These are phyloP conservation scores for Syngnathus rostellatus DNA, from an alignment of 2,797 vertebrate genomes.

Conservation along the genomic window DNA sequence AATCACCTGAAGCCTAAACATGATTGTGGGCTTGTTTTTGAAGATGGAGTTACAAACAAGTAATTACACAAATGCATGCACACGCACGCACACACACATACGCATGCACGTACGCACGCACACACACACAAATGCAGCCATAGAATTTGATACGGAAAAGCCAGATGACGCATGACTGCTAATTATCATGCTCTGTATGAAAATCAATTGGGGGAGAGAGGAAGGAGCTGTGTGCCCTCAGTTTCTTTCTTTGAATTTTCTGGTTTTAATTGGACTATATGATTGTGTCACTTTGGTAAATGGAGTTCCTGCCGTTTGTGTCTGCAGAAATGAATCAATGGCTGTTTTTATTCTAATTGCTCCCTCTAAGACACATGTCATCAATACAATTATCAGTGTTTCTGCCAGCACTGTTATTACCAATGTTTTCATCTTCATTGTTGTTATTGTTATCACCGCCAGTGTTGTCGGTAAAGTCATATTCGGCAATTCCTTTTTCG, in stretches of 20 bases:
- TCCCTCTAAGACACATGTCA: slow-evolving; percentile 40
- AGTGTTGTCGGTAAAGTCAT: slow-evolving; percentile 29
- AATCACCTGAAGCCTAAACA: slow-evolving; percentile 71
- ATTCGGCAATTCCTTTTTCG: slow-evolving; percentile 19
- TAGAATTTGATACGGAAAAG: slow-evolving; percentile 25
- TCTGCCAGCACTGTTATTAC: slow-evolving; percentile 44
- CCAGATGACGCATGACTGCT: slow-evolving; percentile 48
- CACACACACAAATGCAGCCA: not conserved
- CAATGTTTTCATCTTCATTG: slow-evolving; percentile 40
- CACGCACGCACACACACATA: not conserved
- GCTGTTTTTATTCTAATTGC: slow-evolving; percentile 52
- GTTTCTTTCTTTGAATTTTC: slow-evolving; percentile 51
- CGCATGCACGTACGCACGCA: too few species aligned
- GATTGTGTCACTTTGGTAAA: slow-evolving; percentile 62
- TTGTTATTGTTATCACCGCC: slow-evolving; percentile 27
- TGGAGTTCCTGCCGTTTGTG: slow-evolving; percentile 39
- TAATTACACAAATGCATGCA: slow-evolving; percentile 43
- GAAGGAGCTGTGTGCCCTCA: slow-evolving; percentile 32
- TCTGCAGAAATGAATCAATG: slow-evolving; percentile 56
- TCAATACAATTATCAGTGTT: slow-evolving; percentile 52
- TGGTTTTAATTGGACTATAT: slow-evolving; percentile 54
- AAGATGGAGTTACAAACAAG: slow-evolving; percentile 54
- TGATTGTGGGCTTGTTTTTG: slow-evolving; percentile 55
- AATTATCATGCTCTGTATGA: slow-evolving; percentile 52
- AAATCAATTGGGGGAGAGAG: slow-evolving; percentile 44